Conservation (phyloP, 2,797 vertebrate genomes). For the Scarus forsteni region DNA sequence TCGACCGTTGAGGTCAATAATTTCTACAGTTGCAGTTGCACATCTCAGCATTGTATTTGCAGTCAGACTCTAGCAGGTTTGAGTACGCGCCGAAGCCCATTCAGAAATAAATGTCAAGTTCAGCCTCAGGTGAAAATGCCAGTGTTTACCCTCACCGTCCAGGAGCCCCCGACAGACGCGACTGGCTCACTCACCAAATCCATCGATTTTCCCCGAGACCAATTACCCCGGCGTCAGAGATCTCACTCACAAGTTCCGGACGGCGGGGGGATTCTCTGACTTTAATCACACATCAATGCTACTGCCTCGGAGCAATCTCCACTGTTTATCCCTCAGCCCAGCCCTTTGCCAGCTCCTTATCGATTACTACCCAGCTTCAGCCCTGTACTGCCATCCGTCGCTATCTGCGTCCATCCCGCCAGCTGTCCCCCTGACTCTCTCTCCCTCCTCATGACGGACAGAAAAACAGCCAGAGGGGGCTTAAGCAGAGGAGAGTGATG, state of each 20-base stretch:
- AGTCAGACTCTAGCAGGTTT: constrained; percentile 26
- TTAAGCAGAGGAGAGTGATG: constrained; percentile 54
- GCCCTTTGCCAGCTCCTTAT: constrained; percentile 70
- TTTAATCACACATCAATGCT: constrained; percentile 83
- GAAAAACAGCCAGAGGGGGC: constrained; percentile 49
- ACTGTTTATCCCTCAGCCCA: constrained; percentile 74
- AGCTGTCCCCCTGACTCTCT: constrained; percentile 24
- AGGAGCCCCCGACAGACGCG: constrained; percentile 43
- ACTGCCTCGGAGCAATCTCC: constrained; percentile 73
- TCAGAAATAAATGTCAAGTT: constrained; percentile 67
- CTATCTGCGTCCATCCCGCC: constrained; percentile 59
- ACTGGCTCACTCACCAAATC: constrained; percentile 67
- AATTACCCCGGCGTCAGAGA: constrained; percentile 82
- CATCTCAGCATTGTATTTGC: constrained; percentile 38
- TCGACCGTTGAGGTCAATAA: not conserved
- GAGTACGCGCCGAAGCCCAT: constrained; percentile 30
- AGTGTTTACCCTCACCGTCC: constrained; percentile 34
- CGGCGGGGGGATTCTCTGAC: constrained; percentile 69
- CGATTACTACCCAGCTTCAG: constrained; percentile 67
- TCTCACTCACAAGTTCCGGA: constrained; percentile 78
- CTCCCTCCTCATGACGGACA: constrained; percentile 29
- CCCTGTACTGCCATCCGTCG: constrained; percentile 49
- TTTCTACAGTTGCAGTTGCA: not conserved
- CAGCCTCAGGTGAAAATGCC: constrained; percentile 67
- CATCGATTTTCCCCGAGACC: constrained; percentile 80